Evolutionary conservation across 2,888 invertebrate species (phyloP).

Genomic region (Lasius platythorax): DNA sequence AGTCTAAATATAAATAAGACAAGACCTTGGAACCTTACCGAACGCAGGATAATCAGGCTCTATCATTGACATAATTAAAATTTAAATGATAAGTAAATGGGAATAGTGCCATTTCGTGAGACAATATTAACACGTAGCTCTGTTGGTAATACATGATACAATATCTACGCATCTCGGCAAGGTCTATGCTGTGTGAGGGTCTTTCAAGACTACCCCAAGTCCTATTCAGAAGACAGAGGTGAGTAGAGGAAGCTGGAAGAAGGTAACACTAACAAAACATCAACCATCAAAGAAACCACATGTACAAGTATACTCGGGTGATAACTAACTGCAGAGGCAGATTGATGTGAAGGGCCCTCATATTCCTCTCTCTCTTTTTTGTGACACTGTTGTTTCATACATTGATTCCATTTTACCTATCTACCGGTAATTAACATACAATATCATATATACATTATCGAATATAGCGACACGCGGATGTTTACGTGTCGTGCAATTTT

Average conservation of each 20-base stretch:
- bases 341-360: constrained; percentile 71
- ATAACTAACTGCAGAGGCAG: constrained; percentile 73
- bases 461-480: constrained; percentile 43
- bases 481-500: constrained; percentile 59
- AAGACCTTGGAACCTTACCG: constrained; percentile 65
- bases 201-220: constrained; percentile 86
- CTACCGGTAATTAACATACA: constrained; percentile 48
- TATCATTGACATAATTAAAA: constrained; percentile 73
- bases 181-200: constrained; percentile 86
- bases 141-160: constrained; percentile 86
- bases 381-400: constrained; percentile 51
- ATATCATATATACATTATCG: constrained; percentile 36
- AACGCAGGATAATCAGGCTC: constrained; percentile 63
- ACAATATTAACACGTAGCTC: constrained; percentile 86
- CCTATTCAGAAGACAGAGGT: constrained; percentile 85
- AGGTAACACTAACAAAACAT: constrained; percentile 84
- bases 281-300: constrained; percentile 74
- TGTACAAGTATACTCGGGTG: constrained; percentile 71
- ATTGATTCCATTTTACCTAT: constrained; percentile 61
- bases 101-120: constrained; percentile 85
- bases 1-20: constrained; percentile 43
- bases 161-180: constrained; percentile 86
- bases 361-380: constrained; percentile 65
- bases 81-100: constrained; percentile 84
- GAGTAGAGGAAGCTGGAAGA: constrained; percentile 85